A percentile compares a stretch with the other conserved stretches of the same genome.
Conservation (phyloP, 1,140 invertebrate species). For the Sogatella furcifera region DNA sequence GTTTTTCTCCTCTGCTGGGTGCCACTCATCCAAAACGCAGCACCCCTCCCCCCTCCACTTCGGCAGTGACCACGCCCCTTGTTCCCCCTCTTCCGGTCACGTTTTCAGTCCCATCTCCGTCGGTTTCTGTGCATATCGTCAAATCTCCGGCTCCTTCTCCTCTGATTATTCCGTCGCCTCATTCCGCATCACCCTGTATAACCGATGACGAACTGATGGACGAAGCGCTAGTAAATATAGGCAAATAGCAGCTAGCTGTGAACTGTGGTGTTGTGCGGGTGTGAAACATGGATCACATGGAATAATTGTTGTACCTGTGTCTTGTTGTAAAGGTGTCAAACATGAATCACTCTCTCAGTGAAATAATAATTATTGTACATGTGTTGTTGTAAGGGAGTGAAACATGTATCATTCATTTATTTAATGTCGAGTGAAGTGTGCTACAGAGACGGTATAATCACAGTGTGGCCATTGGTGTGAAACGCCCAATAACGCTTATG, state of each 20-base stretch:
- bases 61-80: not conserved
- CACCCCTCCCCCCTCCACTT: not conserved
- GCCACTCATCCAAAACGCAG: not conserved
- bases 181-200: slow-evolving; percentile 65
- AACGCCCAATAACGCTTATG: no score
- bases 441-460: no score
- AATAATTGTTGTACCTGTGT: no score
- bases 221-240: slow-evolving; percentile 48
- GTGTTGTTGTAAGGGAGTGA: no score
- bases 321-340: no score
- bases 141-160: slow-evolving; percentile 66
- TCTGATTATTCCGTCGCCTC: slow-evolving; percentile 53
- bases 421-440: no score
- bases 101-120: slow-evolving; percentile 47
- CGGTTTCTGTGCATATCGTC: slow-evolving; percentile 62
- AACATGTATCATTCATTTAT: no score
- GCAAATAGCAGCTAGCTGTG: slow-evolving; percentile 19
- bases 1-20: slow-evolving; percentile 22
- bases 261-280: no score
- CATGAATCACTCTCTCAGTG: no score
- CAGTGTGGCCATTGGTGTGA: no score
- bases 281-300: no score
- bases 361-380: no score
- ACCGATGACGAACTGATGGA: slow-evolving; percentile 86
- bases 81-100: slow-evolving; percentile 36